A percentile compares a stretch with the other conserved stretches of the same genome.
Evolutionary conservation across 2,797 vertebrate species (phyloP).

Genomic region (Oceanodroma leucorhoa): DNA sequence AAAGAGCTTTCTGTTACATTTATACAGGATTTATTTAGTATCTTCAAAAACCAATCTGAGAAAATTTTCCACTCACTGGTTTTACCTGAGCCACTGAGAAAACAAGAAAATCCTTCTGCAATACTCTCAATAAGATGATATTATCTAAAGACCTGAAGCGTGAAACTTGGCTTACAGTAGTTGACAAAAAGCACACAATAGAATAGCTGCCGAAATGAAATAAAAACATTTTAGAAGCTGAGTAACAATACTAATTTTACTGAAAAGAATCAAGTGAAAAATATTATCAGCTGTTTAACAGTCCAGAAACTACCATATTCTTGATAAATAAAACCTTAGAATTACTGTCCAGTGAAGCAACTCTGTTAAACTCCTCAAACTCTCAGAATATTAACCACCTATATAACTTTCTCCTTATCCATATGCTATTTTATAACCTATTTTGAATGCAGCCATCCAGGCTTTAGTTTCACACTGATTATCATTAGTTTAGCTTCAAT

Average conservation of each 20-base stretch:
- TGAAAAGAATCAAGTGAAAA: constrained; percentile 32
- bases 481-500: background rate
- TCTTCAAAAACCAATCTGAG: constrained; percentile 89
- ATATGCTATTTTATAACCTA: background rate
- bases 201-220: constrained; percentile 67
- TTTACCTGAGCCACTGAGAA: constrained; percentile 80
- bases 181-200: constrained; percentile 67
- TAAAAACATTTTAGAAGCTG: constrained; percentile 59
- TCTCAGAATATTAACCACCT: background rate
- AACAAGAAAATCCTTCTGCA: constrained; percentile 85
- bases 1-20: constrained; percentile 80
- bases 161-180: constrained; percentile 82
- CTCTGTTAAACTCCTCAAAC: background rate
- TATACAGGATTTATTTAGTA: constrained; percentile 86
- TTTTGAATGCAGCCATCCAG: background rate
- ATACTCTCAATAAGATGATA: constrained; percentile 84
- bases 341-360: background rate
- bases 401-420: background rate
- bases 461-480: background rate
- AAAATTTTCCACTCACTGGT: constrained; percentile 91
- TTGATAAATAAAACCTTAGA: background rate
- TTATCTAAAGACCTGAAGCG: constrained; percentile 87
- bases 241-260: constrained; percentile 53
- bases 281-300: constrained; percentile 36
- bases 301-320: constrained; percentile 1